A percentile compares a stretch with the other conserved stretches of the same genome.
Evolutionary conservation across 2,888 invertebrate genomes (phyloP).

Genomic region (Agelastica alni): DNA sequence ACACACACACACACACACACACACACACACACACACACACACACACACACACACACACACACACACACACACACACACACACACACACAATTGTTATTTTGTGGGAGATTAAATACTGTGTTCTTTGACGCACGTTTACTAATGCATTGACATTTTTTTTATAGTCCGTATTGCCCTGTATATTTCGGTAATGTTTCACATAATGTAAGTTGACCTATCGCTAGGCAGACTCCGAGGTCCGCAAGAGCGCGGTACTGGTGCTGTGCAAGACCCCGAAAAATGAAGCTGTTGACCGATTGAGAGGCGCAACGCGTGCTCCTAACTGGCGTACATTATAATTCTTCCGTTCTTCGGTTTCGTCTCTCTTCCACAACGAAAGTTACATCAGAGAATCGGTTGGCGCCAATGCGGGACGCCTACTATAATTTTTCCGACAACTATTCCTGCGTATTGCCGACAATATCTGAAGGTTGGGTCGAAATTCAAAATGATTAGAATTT

Average conservation of each 20-base stretch:
- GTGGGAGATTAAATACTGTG: too few species aligned
- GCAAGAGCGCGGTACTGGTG: not conserved
- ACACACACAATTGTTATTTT: too few species aligned
- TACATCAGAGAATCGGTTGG: conserved; percentile 48
- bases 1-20: too few species aligned
- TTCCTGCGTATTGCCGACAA: not conserved
- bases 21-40: too few species aligned
- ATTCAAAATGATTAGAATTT: too few species aligned
- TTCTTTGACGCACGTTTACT: too few species aligned
- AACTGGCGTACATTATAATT: conserved; percentile 28
- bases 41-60: too few species aligned
- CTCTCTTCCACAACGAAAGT: conserved; percentile 45
- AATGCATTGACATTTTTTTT: too few species aligned
- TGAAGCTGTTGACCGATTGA: conserved; percentile 27
- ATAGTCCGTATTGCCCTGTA: too few species aligned
- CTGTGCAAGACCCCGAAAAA: conserved; percentile 17
- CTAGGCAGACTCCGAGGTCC: not conserved
- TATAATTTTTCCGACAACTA: conserved; percentile 9
- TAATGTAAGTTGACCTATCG: not conserved
- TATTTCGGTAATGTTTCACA: not conserved
- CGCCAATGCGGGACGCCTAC: conserved; percentile 47
- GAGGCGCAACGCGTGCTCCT: conserved; percentile 44
- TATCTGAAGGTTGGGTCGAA: too few species aligned
- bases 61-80: too few species aligned
- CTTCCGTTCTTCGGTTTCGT: conserved; percentile 1